Conservation (phyloP, 2,797 vertebrate species). For the Ptychobarbus kaznakovi region DNA sequence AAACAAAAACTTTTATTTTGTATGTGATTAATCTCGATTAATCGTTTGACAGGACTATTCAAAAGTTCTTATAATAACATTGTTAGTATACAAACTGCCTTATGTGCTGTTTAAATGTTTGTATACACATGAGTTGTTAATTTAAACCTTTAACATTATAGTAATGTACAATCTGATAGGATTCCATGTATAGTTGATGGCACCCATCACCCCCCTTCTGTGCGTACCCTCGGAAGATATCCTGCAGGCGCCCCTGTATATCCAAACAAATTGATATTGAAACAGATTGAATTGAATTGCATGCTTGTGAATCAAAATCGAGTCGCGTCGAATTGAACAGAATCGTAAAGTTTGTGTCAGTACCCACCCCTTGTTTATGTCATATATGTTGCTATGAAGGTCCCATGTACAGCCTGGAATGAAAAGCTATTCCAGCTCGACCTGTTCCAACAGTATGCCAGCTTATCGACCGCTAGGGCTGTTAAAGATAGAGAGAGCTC, state of each 20-base stretch:
- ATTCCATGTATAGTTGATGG: background rate
- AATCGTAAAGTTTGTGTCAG: background rate
- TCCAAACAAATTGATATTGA: background rate
- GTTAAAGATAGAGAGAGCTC: slow-evolving; percentile 69
- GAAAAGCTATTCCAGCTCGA: slow-evolving; percentile 11
- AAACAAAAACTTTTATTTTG: too few relatives aligned
- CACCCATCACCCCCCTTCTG: too few relatives aligned
- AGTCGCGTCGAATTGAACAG: background rate
- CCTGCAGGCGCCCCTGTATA: too few relatives aligned
- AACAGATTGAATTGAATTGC: background rate
- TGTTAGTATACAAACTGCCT: background rate
- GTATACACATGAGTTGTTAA: background rate
- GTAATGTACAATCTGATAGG: background rate
- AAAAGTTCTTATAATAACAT: background rate
- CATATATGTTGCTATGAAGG: slow-evolving; percentile 25
- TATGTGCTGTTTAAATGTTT: background rate
- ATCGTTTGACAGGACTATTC: too few relatives aligned
- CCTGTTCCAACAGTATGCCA: slow-evolving; percentile 62
- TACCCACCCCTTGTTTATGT: slow-evolving; percentile 1
- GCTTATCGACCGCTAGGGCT: slow-evolving; percentile 67
- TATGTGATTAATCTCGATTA: too few relatives aligned
- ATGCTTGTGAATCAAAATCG: background rate
- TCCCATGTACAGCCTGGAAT: slow-evolving; percentile 24
- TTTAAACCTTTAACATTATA: background rate
- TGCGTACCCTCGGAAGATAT: too few relatives aligned